Percentiles rank a stretch among this genome's conserved stretches.
phyloP scores from a whole-genome alignment of 2,888 invertebrate species.

The Atrina japonica region DNA sequence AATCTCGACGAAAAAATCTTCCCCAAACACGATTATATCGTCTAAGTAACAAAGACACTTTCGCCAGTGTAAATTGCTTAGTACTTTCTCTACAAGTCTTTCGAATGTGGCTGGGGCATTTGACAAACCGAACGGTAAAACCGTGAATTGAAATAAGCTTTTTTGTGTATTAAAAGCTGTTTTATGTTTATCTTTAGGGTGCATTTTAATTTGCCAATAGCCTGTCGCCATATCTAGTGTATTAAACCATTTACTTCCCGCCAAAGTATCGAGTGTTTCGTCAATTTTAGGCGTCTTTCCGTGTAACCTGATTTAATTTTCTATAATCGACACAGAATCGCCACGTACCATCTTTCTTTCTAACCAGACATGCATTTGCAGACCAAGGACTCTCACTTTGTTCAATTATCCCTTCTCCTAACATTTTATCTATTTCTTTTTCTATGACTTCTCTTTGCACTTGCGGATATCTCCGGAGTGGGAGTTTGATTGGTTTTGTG shows the following conservation, averaged over 20 bases:
- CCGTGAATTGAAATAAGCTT: slow-evolving; percentile 7
- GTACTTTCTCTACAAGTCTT: background rate
- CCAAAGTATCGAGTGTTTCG: background rate
- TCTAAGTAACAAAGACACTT: slow-evolving; percentile 51
- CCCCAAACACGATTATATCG: slow-evolving; percentile 42
- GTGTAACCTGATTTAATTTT: slow-evolving; percentile 1
- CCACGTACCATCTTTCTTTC: slow-evolving; percentile 3
- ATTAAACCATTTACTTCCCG: background rate
- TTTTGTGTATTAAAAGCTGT: slow-evolving; percentile 8
- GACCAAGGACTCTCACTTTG: slow-evolving; percentile 1
- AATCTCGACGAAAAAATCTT: background rate
- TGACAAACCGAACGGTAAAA: slow-evolving; percentile 2
- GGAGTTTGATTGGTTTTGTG: background rate
- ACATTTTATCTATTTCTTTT: slow-evolving; percentile 11
- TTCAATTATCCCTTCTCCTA: slow-evolving; percentile 1
- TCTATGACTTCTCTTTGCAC: background rate
- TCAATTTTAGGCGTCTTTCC: slow-evolving; percentile 10
- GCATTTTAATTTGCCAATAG: slow-evolving; percentile 9
- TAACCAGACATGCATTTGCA: background rate
- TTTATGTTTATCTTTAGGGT: background rate
- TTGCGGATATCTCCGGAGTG: background rate
- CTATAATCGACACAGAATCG: slow-evolving; percentile 10
- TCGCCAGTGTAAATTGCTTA: background rate
- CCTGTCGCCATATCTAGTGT: background rate
- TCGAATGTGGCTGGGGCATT: slow-evolving; percentile 19